Evolutionary conservation across 2,113 vertebrate genomes (phyloP), one percentile per base, ranked within the genome.

Genomic region (Ceratotherium simum): DNA sequence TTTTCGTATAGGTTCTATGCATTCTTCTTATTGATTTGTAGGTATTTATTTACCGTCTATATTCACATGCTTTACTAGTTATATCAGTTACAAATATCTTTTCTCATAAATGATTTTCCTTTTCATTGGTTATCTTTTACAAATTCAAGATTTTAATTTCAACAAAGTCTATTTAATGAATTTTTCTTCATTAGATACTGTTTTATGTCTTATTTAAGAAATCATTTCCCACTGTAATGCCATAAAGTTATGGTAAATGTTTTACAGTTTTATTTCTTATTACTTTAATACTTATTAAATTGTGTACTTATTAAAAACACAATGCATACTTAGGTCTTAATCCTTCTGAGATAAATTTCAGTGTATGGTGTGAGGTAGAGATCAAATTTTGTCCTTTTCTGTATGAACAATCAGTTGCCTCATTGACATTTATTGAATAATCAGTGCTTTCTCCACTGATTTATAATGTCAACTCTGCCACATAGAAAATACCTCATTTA

Each of bases 141-240:
- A 93, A 93, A 76, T 70, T 29, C 42, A 80, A 84, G 65, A 51
- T 76, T 83, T 90, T 95, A 36, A 21, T 93, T 62, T 86, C 58
- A 69, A 13, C 33, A 17, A 75, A 42, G 17, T 73, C 13, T 54
- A 65, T n/a, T 93, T 88, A 85, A 46, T 88, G 21, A 67, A 39
- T 70, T 69, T 89, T 90, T 83, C 33, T 83, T 90, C 51, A 85
- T 36, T 81, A 48, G 25, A 75, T 81, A 48, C 7, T 14, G 5
- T 73, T 96, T 88, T 58, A 36, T 42, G n/a, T 80, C 27, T 54
- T 84, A 65, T 36, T 84, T 78, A 83, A 86, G n/a, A 81, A 95
- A 70, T 70, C 5, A 96, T 88, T 95, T 79, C 42, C 39, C 83
- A 69, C 36, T 36, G 0, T 65, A 76, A 65, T 65, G n/a, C 23